Percentiles rank a stretch among this genome's conserved stretches.
phyloP scores from a whole-genome alignment of 2,888 invertebrate genomes.

The Panorpa germanica region DNA sequence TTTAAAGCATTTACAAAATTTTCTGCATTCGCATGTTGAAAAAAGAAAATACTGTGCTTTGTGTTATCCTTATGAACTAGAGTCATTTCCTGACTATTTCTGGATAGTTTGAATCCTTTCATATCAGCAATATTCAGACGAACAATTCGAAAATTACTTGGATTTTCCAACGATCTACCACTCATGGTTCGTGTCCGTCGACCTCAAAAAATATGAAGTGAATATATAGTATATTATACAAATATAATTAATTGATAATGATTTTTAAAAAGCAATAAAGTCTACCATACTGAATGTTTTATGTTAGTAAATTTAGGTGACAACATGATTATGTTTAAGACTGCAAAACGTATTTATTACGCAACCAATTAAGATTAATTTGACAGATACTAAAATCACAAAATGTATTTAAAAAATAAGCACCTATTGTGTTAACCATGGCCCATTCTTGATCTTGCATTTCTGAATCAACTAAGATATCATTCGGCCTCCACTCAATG shows the following conservation, averaged over 20 bases:
- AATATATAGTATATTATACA: not conserved
- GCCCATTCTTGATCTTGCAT: slow-evolving; percentile 73
- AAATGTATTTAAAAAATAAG: slow-evolving; percentile 14
- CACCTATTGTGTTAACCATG: slow-evolving; percentile 52
- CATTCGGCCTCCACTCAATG: slow-evolving; percentile 71
- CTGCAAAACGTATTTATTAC: not conserved
- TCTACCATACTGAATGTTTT: not conserved
- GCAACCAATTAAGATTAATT: not conserved
- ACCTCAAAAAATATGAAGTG: slow-evolving; percentile 20
- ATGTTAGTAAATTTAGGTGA: not conserved
- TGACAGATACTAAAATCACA: slow-evolving; percentile 4
- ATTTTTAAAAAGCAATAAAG: not conserved
- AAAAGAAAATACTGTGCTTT: slow-evolving; percentile 63
- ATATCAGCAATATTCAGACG: slow-evolving; percentile 40
- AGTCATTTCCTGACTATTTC: slow-evolving; percentile 32
- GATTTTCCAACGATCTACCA: slow-evolving; percentile 26
- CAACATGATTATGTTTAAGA: not conserved
- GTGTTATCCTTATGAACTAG: slow-evolving; percentile 53
- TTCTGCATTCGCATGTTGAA: slow-evolving; percentile 74
- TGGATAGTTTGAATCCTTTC: slow-evolving; percentile 39
- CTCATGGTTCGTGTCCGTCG: slow-evolving; percentile 40
- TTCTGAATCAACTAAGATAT: slow-evolving; percentile 56
- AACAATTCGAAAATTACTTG: slow-evolving; percentile 27
- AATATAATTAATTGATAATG: not conserved
- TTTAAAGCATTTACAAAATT: slow-evolving; percentile 44